Base-by-base conservation (phyloP, 2,797 vertebrate genomes). In the Acestrorhynchus altus region DNA sequence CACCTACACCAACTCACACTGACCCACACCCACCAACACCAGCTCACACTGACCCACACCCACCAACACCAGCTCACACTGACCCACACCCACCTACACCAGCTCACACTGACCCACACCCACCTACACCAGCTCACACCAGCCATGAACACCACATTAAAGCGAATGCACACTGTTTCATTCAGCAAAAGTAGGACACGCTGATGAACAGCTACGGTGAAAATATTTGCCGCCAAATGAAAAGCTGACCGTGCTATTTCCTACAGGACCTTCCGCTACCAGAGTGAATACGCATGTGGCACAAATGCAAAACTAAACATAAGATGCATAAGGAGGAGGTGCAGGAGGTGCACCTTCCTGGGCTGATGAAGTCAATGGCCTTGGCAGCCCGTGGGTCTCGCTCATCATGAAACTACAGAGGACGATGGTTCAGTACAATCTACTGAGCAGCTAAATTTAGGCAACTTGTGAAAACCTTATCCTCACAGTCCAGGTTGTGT, bases 401-500 rank as follows among this genome's bases (percentile, higher is more conserved):
- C 39, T 76, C 7, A 60, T 42, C 63, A 56, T 11, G 6, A 60
- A 64, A 51, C 67, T 1, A 20, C 10, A 52, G 61, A 22, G 15
- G 20, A 18, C 54, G 3, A 74, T 51, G 11, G 9, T 57, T 79
- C 61, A 52, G 46, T 22, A 22, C 46, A 69, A 46, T 39, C 44
- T 51, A 28, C 31, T 72, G 35, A 7, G 46, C 40, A 18, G 59
- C 20, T 42, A 20, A 31, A 60, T 67, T 51, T 44, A 60, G 51
- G 15, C 47, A 9, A 15, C 13, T 73, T 20, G 59, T 12, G n/a
- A 31, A 35, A 78, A 51, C 2, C n/a, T 67, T 26, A 52, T 81
- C 31, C 68, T 68, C 60, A 47, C 71, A 86, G 18, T 64, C 85
- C 78, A 80, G 61, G 84, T 74, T 77, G 81, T 68, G 66, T 39